phyloP scores from a whole-genome alignment of 2,113 vertebrate species.

The Mustelus asterias region DNA sequence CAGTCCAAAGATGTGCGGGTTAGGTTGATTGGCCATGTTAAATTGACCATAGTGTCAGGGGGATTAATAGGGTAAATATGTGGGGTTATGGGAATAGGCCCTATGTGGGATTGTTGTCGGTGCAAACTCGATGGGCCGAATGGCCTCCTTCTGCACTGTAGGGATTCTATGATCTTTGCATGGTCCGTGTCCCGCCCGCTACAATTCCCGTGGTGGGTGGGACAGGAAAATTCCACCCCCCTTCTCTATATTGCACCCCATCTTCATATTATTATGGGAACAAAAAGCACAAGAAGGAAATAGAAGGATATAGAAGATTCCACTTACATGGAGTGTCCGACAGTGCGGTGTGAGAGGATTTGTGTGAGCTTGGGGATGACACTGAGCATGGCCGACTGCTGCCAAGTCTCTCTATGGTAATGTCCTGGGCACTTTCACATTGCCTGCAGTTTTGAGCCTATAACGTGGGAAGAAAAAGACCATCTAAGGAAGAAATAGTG shows the following conservation, averaged over 20 bases:
- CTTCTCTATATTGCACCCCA: not conserved
- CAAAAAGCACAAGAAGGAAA: not conserved
- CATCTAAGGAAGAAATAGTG: not conserved
- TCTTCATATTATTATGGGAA: not conserved
- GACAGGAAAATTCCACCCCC: too few relatives aligned
- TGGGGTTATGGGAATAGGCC: too few relatives aligned
- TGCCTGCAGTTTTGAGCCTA: constrained; percentile 64
- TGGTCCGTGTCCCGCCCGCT: too few relatives aligned
- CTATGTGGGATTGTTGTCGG: too few relatives aligned
- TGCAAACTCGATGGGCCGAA: too few relatives aligned
- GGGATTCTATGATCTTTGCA: too few relatives aligned
- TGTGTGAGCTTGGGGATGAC: constrained; percentile 64
- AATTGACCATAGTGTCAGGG: too few relatives aligned
- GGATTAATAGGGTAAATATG: too few relatives aligned
- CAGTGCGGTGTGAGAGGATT: constrained; percentile 60
- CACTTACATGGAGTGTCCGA: constrained; percentile 71
- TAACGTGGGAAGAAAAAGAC: not conserved
- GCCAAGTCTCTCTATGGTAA: constrained; percentile 54
- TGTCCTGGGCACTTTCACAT: constrained; percentile 48
- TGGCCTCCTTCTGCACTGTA: too few relatives aligned
- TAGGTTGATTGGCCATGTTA: too few relatives aligned
- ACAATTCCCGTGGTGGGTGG: too few relatives aligned
- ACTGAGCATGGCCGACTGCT: constrained; percentile 52
- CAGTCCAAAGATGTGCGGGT: too few relatives aligned
- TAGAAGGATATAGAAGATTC: not conserved